These are phyloP conservation scores for Agriopis marginaria DNA, from an alignment of 2,888 invertebrate species.

Conservation along the genomic window DNA sequence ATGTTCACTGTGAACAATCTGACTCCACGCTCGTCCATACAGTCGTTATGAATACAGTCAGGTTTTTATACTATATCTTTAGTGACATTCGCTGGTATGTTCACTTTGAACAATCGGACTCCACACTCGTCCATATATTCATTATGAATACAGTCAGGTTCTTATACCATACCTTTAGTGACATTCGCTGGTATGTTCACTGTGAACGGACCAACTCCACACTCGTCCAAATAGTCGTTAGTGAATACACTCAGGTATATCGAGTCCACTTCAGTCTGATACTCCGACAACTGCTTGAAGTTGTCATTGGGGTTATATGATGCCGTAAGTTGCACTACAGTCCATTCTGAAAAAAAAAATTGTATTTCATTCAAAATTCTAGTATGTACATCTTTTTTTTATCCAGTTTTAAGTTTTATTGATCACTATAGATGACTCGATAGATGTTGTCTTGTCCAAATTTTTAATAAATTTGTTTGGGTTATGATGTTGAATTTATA, in stretches of 20 bases:
- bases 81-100: conserved; percentile 54
- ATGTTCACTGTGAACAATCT: too few relatives aligned
- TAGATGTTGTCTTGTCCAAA: too few relatives aligned
- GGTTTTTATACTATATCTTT: conserved; percentile 61
- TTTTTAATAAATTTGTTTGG: too few relatives aligned
- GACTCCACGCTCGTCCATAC: too few relatives aligned
- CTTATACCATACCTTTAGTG: conserved; percentile 63
- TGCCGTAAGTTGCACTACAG: conserved; percentile 86
- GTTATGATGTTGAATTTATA: too few relatives aligned
- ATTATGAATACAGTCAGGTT: neutral
- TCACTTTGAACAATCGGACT: too few relatives aligned
- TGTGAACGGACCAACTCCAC: conserved; percentile 64
- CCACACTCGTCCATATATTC: too few relatives aligned
- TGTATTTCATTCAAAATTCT: neutral
- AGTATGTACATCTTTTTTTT: too few relatives aligned
- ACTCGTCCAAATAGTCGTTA: conserved; percentile 67
- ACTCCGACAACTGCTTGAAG: conserved; percentile 65
- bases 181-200: conserved; percentile 73
- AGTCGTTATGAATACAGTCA: neutral
- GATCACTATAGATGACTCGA: too few relatives aligned
- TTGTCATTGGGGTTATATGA: conserved; percentile 81
- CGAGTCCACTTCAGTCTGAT: conserved; percentile 68
- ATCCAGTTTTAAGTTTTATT: too few relatives aligned
- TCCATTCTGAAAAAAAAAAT: conserved; percentile 84
- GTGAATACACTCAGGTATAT: conserved; percentile 71